These are phyloP conservation scores for Danio jaintianensis DNA, from an alignment of 2,797 vertebrate species.

Conservation along the genomic window DNA sequence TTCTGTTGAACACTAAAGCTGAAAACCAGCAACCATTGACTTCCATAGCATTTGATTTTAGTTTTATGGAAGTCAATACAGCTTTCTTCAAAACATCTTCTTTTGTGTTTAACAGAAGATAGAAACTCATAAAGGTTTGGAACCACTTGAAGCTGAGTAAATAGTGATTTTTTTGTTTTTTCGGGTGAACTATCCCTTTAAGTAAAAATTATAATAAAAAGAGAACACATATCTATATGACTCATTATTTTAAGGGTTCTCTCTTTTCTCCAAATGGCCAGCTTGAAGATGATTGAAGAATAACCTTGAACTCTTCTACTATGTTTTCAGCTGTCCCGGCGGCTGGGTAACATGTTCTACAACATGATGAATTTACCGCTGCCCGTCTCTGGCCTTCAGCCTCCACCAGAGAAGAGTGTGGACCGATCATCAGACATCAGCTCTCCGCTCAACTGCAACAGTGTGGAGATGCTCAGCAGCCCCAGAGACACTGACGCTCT, in stretches of 20 bases:
- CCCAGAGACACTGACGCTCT: conserved; percentile 82
- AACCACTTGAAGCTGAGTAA: too few species aligned
- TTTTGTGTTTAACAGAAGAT: too few species aligned
- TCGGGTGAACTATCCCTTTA: too few species aligned
- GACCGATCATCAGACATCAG: conserved; percentile 80
- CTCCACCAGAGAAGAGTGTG: conserved; percentile 78
- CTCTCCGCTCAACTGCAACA: conserved; percentile 85
- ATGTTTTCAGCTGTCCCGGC: conserved; percentile 84
- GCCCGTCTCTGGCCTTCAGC: conserved; percentile 71
- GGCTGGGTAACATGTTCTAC: conserved; percentile 85
- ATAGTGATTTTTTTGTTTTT: too few species aligned
- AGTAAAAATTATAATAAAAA: too few species aligned
- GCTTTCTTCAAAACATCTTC: too few species aligned
- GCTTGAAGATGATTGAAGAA: not conserved
- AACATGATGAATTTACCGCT: conserved; percentile 88
- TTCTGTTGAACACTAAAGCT: too few species aligned
- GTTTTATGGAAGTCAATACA: too few species aligned
- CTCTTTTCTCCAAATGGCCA: not conserved
- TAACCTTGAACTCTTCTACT: not conserved
- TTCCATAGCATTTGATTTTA: too few species aligned
- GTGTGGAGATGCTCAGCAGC: conserved; percentile 79
- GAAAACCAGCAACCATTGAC: too few species aligned
- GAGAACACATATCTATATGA: too few species aligned
- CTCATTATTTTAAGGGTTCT: not conserved
- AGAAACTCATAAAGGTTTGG: too few species aligned